Base-by-base conservation (phyloP, 1,140 invertebrate genomes). In the Zaprionus inermis region DNA sequence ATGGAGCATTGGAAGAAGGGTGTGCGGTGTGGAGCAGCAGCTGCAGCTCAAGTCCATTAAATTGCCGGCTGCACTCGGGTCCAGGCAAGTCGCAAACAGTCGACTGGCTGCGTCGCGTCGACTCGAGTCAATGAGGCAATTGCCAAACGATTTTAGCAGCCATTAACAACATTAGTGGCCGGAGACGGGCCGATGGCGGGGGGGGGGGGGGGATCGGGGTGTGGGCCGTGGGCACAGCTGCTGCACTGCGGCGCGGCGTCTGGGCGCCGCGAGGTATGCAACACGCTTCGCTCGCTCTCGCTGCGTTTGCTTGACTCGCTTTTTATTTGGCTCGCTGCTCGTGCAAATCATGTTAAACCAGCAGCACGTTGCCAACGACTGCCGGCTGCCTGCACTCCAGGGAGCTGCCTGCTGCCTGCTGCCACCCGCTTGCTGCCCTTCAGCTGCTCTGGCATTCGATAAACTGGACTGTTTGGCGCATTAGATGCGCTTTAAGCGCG, bases 331-430 rank as follows among this genome's bases (percentile, higher is more conserved):
- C 67, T 74, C 70, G 74, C 78, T 81, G 78, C 59, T 65, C 74
- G 82, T 79, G 78, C 82, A 86, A 86, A 85, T 85, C 77, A 80
- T 78, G 78, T 84, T 84, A 84, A 80, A 74, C 65, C 68, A 79
- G 69, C 67, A 57, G 76, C 81, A 83, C 81, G 75, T 75, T 65
- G 66, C 64, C 22, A n/a, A 5, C 14, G 11, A 36, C 34, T 36
- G 34, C 11, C 34, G n/a, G 16, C 41, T 38, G 36, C 36, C 38
- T 38, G 36, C 14, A n/a, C 36, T 38, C 36, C n/a, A n/a, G 14
- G 36, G 14, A 14, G 14, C 14, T 38, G 36, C 36, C 36, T n/a
- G 4, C 12, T 11, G 14, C 36, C 36, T n/a, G 36, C n/a, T 41
- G 0, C 14, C 14, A 1, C 5, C 38, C 12, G 2, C n/a, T 5